Conservation (phyloP, 2,113 vertebrate genomes). For the Acanthochromis polyacanthus region DNA sequence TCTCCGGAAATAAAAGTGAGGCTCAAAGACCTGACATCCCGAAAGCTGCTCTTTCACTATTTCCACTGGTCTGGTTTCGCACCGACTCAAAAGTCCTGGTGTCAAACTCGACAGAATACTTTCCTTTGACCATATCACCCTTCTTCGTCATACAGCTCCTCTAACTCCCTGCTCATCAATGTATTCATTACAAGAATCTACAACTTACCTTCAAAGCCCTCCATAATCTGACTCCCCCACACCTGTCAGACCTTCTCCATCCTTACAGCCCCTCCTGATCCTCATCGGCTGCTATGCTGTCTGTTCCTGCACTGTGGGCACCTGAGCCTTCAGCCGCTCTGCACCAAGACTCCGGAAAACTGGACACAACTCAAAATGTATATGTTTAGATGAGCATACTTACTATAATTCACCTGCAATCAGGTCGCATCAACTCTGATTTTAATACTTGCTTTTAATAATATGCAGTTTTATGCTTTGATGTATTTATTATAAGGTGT, state of each 20-base stretch:
- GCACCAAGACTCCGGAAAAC: neutral
- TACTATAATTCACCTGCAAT: neutral
- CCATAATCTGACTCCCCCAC: neutral
- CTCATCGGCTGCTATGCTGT: neutral
- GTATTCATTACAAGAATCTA: conserved; percentile 19
- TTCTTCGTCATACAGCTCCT: neutral
- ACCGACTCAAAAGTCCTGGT: conserved; percentile 13
- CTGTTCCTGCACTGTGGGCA: neutral
- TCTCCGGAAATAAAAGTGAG: no score
- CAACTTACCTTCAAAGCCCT: conserved; percentile 24
- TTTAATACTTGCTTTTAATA: neutral
- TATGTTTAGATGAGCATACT: neutral
- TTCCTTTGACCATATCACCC: conserved; percentile 23
- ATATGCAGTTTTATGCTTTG: neutral
- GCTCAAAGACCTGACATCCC: neutral
- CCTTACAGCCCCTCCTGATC: neutral
- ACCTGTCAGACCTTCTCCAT: neutral
- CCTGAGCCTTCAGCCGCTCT: neutral
- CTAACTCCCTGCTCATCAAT: conserved; percentile 3
- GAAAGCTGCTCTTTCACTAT: neutral
- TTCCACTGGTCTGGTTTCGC: neutral
- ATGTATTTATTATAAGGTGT: neutral
- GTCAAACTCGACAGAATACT: neutral
- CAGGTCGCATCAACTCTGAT: neutral
- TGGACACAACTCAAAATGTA: neutral